Evolutionary conservation across 53 echinoderm and acorn worm species (phyloP), one percentile per base, ranked within the genome.

Genomic region (Echinometra lucunter): DNA sequence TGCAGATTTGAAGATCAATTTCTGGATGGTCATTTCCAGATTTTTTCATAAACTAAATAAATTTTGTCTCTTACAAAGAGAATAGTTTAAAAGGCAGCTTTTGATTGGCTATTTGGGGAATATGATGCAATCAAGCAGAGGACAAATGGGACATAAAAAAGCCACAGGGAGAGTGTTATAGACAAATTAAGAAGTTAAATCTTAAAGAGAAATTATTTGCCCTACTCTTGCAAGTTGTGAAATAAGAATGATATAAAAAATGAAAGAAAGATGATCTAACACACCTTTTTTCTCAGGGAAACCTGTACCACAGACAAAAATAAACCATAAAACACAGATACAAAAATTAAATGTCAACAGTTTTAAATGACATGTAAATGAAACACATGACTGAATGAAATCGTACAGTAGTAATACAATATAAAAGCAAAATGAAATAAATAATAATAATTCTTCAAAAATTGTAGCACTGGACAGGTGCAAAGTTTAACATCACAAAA

Each of bases 251-350:
- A 78, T 18, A 92, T 74, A 38, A 0, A 60, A 72, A 92, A 69
- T 45, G n/a, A 40, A 18, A 94, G 57, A 83, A 42, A 94, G 58
- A 44, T 56, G 82, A 66, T 74, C 75, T 92, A 74, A 94, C 94
- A 94, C 94, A 94, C 94, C 94, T 94, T 94, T 94, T 82, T 82
- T 83, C 94, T 94, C 57, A 66, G 37, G 19, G 23, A 81, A 28
- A 57, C 94, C 94, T 94, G 94, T 94, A 63, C 85, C 94, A 94
- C 94, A 94, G 16, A 92, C 74, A 58, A 58, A 40, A 60, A 85
- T 53, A 78, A 57, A 44, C 40, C 34, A 94, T 45, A 82, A 80
- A 82, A 94, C 44, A 94, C n/a, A 85, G 44, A 47, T 28, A 83
- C 1, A 78, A 27, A 23, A 89, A 37, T 37, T 60, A 58, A 21